These are phyloP conservation scores for Odocoileus virginianus DNA, from an alignment of 2,113 vertebrate genomes.

Conservation along the genomic window DNA sequence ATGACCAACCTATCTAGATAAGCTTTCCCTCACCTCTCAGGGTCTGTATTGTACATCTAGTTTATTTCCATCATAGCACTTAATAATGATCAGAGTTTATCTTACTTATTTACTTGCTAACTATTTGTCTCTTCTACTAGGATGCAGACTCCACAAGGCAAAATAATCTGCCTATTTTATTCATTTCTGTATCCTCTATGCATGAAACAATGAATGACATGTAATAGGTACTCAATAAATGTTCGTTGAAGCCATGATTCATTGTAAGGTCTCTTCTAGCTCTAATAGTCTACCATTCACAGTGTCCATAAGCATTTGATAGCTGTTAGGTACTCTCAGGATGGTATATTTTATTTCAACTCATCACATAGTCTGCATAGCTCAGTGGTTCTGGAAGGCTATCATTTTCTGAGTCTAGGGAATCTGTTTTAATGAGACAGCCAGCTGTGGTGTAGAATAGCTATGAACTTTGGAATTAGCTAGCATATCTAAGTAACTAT, in stretches of 20 bases:
- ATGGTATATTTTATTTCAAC: slow-evolving; percentile 5
- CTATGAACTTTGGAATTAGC: background rate
- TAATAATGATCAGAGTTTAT: background rate
- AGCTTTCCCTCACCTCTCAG: background rate
- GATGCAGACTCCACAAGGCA: background rate
- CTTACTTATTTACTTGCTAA: background rate
- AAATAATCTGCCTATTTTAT: background rate
- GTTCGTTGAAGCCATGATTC: background rate
- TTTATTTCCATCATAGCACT: background rate
- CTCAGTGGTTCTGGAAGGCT: background rate
- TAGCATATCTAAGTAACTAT: background rate
- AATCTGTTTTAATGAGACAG: slow-evolving; percentile 16
- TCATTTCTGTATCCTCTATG: background rate
- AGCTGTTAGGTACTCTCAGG: background rate
- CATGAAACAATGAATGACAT: background rate
- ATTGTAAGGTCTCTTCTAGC: background rate
- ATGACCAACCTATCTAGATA: background rate
- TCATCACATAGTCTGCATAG: background rate
- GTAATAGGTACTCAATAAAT: background rate
- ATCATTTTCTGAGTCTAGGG: slow-evolving; percentile 10
- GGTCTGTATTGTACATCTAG: background rate
- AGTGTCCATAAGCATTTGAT: background rate
- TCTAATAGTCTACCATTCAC: background rate
- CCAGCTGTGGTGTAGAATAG: background rate
- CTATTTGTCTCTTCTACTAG: background rate